A percentile compares a stretch with the other conserved stretches of the same genome.
Conservation (phyloP, 2,888 invertebrate species). For the Epirrhoe tristata region DNA sequence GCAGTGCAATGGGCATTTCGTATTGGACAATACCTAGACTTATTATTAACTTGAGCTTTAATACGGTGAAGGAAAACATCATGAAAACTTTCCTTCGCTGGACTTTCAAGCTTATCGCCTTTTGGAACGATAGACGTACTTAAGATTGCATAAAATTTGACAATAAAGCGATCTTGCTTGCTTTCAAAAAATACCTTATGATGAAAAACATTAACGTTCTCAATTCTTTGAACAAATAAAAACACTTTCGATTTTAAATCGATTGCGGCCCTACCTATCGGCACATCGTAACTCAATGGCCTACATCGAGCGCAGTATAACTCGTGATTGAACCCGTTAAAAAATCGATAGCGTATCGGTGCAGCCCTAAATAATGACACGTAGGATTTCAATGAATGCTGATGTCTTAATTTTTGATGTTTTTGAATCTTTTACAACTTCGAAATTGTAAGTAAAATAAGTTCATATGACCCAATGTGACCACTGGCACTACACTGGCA, state of each 20-base stretch:
- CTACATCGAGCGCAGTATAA: slow-evolving; percentile 67
- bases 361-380: slow-evolving; percentile 41
- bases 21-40: too few relatives aligned
- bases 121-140: too few relatives aligned
- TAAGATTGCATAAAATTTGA: too few relatives aligned
- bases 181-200: not conserved
- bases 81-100: too few relatives aligned
- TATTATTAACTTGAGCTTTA: too few relatives aligned
- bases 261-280: slow-evolving; percentile 50
- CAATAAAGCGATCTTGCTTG: not conserved
- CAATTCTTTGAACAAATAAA: slow-evolving; percentile 8
- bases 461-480: too few relatives aligned
- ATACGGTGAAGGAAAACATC: too few relatives aligned
- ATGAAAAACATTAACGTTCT: not conserved
- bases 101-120: too few relatives aligned
- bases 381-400: slow-evolving; percentile 34
- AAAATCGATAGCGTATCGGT: slow-evolving; percentile 49
- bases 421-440: too few relatives aligned
- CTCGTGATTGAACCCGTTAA: slow-evolving; percentile 67
- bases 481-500: too few relatives aligned
- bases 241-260: slow-evolving; percentile 23
- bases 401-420: slow-evolving; percentile 20
- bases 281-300: slow-evolving; percentile 61
- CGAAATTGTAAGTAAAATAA: too few relatives aligned
- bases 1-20: too few relatives aligned